Percentiles rank a stretch among this genome's conserved stretches.
phyloP scores from a whole-genome alignment of 2,888 invertebrate species.

The Micropterix aruncella region DNA sequence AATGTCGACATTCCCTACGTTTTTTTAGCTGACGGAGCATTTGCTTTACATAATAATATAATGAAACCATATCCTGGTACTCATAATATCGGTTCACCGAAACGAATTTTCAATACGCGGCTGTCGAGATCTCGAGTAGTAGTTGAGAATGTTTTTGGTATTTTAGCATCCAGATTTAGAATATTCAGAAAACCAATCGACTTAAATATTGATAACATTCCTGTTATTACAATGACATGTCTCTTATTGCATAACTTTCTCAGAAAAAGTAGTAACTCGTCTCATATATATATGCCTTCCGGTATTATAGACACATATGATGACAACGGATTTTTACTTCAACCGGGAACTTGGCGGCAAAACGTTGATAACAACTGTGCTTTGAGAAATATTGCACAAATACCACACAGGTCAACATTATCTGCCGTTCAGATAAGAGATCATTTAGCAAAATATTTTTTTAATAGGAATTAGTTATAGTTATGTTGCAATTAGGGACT shows the following conservation, averaged over 20 bases:
- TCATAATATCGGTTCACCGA: background rate
- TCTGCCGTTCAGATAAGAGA: background rate
- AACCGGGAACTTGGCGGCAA: background rate
- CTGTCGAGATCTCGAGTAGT: constrained; percentile 1
- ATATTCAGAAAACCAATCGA: background rate
- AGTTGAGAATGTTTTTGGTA: background rate
- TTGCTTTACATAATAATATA: background rate
- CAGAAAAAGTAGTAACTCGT: background rate
- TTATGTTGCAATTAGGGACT: constrained; percentile 2
- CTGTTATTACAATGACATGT: background rate
- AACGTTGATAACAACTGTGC: constrained; percentile 1
- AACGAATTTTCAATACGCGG: background rate
- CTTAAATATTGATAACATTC: background rate
- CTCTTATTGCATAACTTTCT: background rate
- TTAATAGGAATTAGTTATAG: background rate
- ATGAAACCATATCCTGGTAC: background rate
- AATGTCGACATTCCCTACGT: background rate
- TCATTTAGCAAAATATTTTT: background rate
- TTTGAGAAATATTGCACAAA: background rate
- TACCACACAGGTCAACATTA: background rate
- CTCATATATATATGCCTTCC: background rate
- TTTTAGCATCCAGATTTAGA: too few species aligned
- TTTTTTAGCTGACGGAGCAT: background rate
- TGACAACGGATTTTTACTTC: background rate
- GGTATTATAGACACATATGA: background rate